Evolutionary conservation across 2,113 vertebrate genomes (phyloP), one percentile per base, ranked within the genome.

Genomic region (Hippotragus niger): DNA sequence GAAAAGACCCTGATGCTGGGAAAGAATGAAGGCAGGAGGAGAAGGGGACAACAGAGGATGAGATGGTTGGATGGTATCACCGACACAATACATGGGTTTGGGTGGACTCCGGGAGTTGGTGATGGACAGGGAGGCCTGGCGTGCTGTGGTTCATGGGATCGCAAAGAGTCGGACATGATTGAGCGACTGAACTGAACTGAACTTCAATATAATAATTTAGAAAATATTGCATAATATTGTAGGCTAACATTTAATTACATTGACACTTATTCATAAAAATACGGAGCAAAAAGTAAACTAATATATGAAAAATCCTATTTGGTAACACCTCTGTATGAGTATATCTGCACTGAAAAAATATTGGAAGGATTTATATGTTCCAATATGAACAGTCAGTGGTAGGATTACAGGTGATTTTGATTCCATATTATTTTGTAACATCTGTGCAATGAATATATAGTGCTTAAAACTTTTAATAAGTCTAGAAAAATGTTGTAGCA

Each of bases 161-260:
- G 0, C 64, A 36, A 64, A 64, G 64, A 36, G 4, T 36, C 0
- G 0, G 64, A 67, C 8, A 36, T 0, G 4, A 19, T 1, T 36
- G 64, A 67, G 64, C 3, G 2, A 17, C 64, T 67, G 62, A 67
- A 36, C 16, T 62, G 60, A 62, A 62, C 31, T 36, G 64, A 67
- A 21, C 5, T 60, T 91, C 23, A 57, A 19, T 78, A n/a, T 90
- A 71, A 58, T 90, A 83, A 80, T 89, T 55, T 96, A 89, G 67
- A 91, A 74, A 40, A 52, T 84, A 78, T 89, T 92, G 76, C 94
- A 76, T 67, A 80, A 82, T 52, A 85, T 91, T 93, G 64, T 64
- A 91, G 31, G 7, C n/a, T 96, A 93, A 93, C 81, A 45, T 78
- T 81, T 58, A 84, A 58, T 97, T 95, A 55, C 11, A 89, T 25